Evolutionary conservation across 2,113 vertebrate genomes (phyloP).

Genomic region (Nicator chloris): DNA sequence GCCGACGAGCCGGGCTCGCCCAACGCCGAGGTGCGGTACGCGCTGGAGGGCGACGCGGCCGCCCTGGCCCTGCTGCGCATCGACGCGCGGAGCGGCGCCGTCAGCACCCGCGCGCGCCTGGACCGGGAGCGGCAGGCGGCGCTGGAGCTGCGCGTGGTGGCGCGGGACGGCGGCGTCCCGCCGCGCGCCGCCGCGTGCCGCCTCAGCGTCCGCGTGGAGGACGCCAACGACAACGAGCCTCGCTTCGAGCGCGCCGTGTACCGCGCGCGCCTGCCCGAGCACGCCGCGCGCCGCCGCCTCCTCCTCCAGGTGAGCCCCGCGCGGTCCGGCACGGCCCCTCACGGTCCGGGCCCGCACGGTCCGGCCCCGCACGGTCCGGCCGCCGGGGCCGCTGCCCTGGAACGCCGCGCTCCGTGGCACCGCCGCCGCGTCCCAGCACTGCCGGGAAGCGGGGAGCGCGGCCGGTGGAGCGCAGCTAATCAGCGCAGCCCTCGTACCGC

Average conservation of each 20-base stretch:
- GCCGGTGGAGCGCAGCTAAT: accelerated
- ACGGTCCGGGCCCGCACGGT: not conserved
- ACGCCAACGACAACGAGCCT: conserved; percentile 90
- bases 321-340: not conserved
- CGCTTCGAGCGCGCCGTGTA: conserved; percentile 83
- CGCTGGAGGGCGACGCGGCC: conserved; percentile 7
- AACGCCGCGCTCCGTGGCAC: not conserved
- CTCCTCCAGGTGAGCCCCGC: conserved; percentile 82
- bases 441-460: not conserved
- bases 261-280: conserved; percentile 79
- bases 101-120: conserved; percentile 71
- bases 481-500: accelerated
- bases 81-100: conserved; percentile 74
- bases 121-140: conserved; percentile 79
- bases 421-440: too few species aligned
- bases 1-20: conserved; percentile 75
- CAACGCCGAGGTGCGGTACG: conserved; percentile 77
- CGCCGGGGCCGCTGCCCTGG: not conserved
- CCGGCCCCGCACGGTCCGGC: accelerated
- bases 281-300: conserved; percentile 74
- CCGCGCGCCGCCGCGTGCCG: conserved; percentile 76
- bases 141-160: conserved; percentile 80
- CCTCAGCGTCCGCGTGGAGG: conserved; percentile 78
- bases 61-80: conserved; percentile 60
- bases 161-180: conserved; percentile 70